Conservation (phyloP, 2,888 invertebrate species). For the Gibbula magus region DNA sequence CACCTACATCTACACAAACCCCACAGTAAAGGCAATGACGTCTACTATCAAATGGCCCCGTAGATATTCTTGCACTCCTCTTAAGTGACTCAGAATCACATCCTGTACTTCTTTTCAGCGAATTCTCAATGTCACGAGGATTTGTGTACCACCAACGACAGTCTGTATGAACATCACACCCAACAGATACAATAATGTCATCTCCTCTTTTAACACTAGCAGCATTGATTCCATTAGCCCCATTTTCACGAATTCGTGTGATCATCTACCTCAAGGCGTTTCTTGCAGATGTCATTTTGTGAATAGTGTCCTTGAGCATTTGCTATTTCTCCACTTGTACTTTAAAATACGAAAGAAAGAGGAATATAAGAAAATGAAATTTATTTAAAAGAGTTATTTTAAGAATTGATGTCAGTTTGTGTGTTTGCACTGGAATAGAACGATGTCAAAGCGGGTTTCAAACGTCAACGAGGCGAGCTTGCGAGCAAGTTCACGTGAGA, state of each 20-base stretch:
- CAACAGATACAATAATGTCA: conserved; percentile 1
- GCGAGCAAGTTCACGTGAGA: no score
- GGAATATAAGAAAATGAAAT: no score
- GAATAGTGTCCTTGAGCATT: no score
- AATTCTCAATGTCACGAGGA: conserved; percentile 28
- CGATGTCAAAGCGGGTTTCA: no score
- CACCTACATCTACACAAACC: not conserved
- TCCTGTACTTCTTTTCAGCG: not conserved
- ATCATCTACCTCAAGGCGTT: not conserved
- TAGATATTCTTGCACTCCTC: conserved; percentile 23
- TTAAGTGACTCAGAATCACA: conserved; percentile 4
- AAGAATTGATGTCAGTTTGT: no score
- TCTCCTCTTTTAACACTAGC: conserved; percentile 28
- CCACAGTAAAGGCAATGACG: conserved; percentile 26
- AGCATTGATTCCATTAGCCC: conserved; percentile 28
- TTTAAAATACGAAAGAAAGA: no score
- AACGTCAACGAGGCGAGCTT: no score
- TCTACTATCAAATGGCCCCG: conserved; percentile 22
- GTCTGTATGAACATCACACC: conserved; percentile 1
- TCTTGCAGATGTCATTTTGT: conserved; percentile 19
- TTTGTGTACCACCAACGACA: conserved; percentile 28
- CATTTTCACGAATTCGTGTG: conserved; percentile 5
- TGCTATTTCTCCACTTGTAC: no score
- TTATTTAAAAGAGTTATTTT: no score
- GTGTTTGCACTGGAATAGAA: no score